phyloP scores from a whole-genome alignment of 2,797 vertebrate species.

The Pseudotriccus pelzelni region DNA sequence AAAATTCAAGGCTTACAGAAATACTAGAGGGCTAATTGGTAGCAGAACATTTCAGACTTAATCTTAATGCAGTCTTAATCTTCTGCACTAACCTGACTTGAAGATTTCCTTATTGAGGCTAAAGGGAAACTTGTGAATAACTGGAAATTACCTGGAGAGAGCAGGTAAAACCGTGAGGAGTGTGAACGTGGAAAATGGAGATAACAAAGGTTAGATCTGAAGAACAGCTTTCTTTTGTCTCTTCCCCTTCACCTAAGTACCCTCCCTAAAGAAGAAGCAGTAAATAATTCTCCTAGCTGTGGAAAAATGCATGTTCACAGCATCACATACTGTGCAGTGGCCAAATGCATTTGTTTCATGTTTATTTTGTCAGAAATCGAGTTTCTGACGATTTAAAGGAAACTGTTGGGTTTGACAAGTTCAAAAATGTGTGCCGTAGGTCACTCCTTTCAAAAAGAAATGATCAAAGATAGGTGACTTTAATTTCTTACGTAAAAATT shows the following conservation, averaged over 20 bases:
- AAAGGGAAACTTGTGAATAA: constrained; percentile 40
- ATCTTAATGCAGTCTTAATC: constrained; percentile 81
- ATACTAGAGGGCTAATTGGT: constrained; percentile 82
- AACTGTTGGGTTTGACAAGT: not conserved
- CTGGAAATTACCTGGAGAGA: constrained; percentile 66
- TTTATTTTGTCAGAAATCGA: not conserved
- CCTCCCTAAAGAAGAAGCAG: not conserved
- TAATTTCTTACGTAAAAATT: not conserved
- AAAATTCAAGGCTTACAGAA: constrained; percentile 86
- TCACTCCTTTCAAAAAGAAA: not conserved
- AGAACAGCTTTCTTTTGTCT: not conserved
- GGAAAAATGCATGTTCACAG: not conserved
- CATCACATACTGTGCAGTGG: not conserved
- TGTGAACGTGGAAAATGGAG: not conserved
- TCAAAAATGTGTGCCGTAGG: not conserved
- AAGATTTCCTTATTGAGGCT: constrained; percentile 67
- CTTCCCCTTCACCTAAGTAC: not conserved
- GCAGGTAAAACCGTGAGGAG: not conserved
- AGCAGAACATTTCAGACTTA: constrained; percentile 79
- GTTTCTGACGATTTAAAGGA: not conserved
- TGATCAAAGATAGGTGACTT: not conserved
- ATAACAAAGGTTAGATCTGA: not conserved
- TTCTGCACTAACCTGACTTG: constrained; percentile 75
- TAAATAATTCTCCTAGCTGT: not conserved
- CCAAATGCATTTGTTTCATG: not conserved